phyloP scores from a whole-genome alignment of 92 coral and sea anemone genomes.

The Ricordea florida region DNA sequence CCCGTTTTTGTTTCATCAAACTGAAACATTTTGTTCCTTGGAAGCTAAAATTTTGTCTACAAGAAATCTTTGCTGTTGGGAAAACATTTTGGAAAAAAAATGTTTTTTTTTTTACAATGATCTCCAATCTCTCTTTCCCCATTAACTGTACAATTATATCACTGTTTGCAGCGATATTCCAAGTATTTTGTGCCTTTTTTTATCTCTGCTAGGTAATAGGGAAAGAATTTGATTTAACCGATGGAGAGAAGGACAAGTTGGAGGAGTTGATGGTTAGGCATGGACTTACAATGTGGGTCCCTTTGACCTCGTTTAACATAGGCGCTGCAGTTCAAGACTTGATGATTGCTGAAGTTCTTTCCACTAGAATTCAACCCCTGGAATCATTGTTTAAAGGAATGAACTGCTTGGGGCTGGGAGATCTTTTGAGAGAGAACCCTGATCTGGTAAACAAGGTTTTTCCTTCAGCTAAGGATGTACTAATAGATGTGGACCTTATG shows the following conservation, averaged over 20 bases:
- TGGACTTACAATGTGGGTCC: conserved; percentile 56
- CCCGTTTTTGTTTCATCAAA: no score
- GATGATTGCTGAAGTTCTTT: conserved; percentile 56
- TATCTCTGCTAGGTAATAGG: no score
- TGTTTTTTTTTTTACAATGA: no score
- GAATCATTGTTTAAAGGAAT: conserved; percentile 59
- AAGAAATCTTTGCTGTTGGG: no score
- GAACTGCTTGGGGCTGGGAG: conserved; percentile 62
- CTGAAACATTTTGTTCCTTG: no score
- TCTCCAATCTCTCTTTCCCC: no score
- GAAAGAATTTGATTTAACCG: no score
- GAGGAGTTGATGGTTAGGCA: conserved; percentile 63
- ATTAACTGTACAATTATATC: no score
- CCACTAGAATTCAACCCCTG: conserved; percentile 58
- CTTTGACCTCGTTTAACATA: conserved; percentile 52
- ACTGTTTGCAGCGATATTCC: no score
- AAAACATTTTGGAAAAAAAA: no score
- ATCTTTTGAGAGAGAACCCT: conserved; percentile 55
- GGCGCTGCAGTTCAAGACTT: conserved; percentile 58
- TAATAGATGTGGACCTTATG: conserved; percentile 29
- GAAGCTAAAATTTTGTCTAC: no score
- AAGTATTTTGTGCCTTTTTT: no score
- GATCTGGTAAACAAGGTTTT: conserved; percentile 18
- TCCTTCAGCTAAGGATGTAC: conserved; percentile 38
- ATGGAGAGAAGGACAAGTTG: conserved; percentile 42